Evolutionary conservation across 2,113 vertebrate genomes (phyloP).

Genomic region (Rhegmatorhina hoffmannsi): DNA sequence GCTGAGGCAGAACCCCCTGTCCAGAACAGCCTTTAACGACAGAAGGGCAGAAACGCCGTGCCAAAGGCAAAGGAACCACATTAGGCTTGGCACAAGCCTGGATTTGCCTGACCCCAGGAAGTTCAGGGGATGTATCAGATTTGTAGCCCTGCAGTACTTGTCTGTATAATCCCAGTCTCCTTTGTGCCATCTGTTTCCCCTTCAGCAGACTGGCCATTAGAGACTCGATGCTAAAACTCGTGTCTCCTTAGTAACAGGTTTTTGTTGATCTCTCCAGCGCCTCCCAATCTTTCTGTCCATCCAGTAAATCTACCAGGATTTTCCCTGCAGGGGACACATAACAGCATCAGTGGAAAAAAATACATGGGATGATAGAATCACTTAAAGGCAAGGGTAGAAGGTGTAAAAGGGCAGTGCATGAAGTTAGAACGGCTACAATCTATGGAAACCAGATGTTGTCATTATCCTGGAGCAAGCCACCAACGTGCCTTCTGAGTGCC

Average conservation of each 20-base stretch:
- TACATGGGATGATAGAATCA: background rate
- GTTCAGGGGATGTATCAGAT: conserved; percentile 10
- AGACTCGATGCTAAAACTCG: background rate
- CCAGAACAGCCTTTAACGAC: background rate
- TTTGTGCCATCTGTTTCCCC: conserved; percentile 60
- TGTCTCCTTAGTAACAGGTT: conserved; percentile 56
- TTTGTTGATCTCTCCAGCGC: background rate
- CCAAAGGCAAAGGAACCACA: background rate
- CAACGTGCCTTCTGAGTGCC: background rate
- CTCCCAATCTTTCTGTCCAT: conserved; percentile 31
- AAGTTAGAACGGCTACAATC: background rate
- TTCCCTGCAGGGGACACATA: conserved; percentile 13
- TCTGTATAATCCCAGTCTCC: conserved; percentile 36
- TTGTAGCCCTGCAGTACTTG: background rate
- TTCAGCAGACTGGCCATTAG: conserved; percentile 6
- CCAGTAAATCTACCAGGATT: conserved; percentile 49
- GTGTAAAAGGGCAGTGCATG: background rate
- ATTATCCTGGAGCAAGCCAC: background rate
- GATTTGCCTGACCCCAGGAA: conserved; percentile 28
- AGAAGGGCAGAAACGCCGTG: background rate
- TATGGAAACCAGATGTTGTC: conserved; percentile 10
- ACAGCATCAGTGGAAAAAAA: background rate
- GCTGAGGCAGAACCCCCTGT: background rate
- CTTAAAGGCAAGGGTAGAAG: background rate
- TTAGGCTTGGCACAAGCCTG: background rate